Conservation (phyloP, 2,888 invertebrate genomes). For the Mesoligia furuncula region DNA sequence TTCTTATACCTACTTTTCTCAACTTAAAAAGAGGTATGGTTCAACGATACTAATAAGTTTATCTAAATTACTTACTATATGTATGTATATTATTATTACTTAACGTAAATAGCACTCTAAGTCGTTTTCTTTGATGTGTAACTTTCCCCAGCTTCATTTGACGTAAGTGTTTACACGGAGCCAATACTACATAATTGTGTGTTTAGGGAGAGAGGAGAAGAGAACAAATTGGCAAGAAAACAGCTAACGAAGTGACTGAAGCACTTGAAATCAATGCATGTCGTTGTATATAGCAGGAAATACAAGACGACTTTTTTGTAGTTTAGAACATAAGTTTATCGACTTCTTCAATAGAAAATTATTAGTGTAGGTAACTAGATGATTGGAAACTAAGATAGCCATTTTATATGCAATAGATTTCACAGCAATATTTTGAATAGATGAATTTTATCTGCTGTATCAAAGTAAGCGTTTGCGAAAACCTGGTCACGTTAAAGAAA, state of each 20-base stretch:
- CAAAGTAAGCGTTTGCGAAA: neutral
- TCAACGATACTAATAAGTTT: constrained; percentile 6
- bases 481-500: neutral
- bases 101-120: constrained; percentile 13
- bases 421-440: neutral
- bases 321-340: neutral
- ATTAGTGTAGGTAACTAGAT: neutral
- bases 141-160: constrained; percentile 29
- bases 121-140: constrained; percentile 36
- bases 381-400: neutral
- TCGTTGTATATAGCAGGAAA: neutral
- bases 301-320: no score
- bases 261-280: neutral
- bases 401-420: neutral
- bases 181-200: constrained; percentile 32
- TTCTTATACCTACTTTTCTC: neutral
- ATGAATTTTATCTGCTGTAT: neutral
- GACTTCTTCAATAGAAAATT: neutral
- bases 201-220: constrained; percentile 4
- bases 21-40: neutral
- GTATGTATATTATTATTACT: constrained; percentile 3
- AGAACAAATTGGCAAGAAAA: constrained; percentile 6
- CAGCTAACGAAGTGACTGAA: neutral
- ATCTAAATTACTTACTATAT: neutral
- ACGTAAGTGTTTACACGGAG: constrained; percentile 32